phyloP scores from a whole-genome alignment of 2,113 vertebrate species.

The Hippocampus guttulatus region DNA sequence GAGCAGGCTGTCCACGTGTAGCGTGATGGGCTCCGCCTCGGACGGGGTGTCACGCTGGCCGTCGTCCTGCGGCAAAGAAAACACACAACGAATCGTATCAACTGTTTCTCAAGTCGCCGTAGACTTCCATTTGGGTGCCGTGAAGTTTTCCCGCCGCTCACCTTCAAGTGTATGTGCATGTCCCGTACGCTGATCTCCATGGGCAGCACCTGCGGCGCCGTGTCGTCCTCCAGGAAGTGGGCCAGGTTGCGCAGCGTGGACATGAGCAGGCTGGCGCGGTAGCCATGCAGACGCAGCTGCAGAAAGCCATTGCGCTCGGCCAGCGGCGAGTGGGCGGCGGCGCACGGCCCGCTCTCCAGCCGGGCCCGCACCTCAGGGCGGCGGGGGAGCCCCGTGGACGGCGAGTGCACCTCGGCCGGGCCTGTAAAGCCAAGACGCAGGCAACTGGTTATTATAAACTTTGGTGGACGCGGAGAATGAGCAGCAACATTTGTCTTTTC shows the following conservation, averaged over 20 bases:
- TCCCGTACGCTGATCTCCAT: conserved; percentile 93
- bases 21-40: conserved; percentile 70
- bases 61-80: conserved; percentile 77
- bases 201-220: conserved; percentile 85
- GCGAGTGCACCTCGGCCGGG: conserved; percentile 9
- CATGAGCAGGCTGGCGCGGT: conserved; percentile 85
- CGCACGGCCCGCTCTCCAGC: conserved; percentile 86
- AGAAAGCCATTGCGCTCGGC: conserved; percentile 92
- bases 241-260: conserved; percentile 89
- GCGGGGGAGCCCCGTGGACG: neutral
- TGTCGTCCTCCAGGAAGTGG: conserved; percentile 90
- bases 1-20: conserved; percentile 85
- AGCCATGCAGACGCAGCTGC: conserved; percentile 84
- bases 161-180: conserved; percentile 87
- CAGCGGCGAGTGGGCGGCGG: conserved; percentile 81
- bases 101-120: too few species aligned
- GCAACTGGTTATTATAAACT: neutral
- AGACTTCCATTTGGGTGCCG: too few species aligned
- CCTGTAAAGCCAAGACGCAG: conserved; percentile 12
- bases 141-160: conserved; percentile 40
- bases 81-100: neutral
- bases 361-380: conserved; percentile 82
- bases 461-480: neutral
- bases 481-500: neutral
- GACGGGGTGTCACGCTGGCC: conserved; percentile 75